phyloP scores from a whole-genome alignment of 2,888 invertebrate genomes.

The Chrysina gloriosa region DNA sequence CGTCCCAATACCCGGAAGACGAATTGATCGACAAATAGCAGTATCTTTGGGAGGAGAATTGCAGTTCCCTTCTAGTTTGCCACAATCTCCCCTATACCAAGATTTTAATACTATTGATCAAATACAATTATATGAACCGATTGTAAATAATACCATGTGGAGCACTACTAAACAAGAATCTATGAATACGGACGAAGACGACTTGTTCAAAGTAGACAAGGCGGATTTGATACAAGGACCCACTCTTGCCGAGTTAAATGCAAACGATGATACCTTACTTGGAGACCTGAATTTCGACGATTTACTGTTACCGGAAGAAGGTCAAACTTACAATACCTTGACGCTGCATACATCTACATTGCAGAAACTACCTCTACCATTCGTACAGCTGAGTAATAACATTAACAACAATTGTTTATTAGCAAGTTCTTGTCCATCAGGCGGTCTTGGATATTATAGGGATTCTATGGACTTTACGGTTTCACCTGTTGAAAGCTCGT shows the following conservation, averaged over 20 bases:
- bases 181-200: conserved; percentile 85
- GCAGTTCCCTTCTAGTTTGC: conserved; percentile 69
- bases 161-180: conserved; percentile 64
- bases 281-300: conserved; percentile 91
- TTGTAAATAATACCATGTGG: conserved; percentile 65
- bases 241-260: conserved; percentile 86
- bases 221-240: conserved; percentile 85
- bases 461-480: conserved; percentile 43
- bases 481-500: conserved; percentile 50
- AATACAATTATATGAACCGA: conserved; percentile 63
- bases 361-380: conserved; percentile 31
- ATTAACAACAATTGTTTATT: conserved; percentile 41
- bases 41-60: conserved; percentile 67
- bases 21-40: conserved; percentile 64
- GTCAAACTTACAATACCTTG: conserved; percentile 55
- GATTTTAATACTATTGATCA: conserved; percentile 60
- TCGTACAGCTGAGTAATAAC: conserved; percentile 32
- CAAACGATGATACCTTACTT: conserved; percentile 84
- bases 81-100: conserved; percentile 68
- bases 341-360: conserved; percentile 13
- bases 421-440: conserved; percentile 57
- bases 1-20: conserved; percentile 72
- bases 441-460: conserved; percentile 54
- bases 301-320: conserved; percentile 79
- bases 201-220: conserved; percentile 90